Base-by-base conservation (phyloP, 2,113 vertebrate genomes). In the Syngnathoides biaculeatus region DNA sequence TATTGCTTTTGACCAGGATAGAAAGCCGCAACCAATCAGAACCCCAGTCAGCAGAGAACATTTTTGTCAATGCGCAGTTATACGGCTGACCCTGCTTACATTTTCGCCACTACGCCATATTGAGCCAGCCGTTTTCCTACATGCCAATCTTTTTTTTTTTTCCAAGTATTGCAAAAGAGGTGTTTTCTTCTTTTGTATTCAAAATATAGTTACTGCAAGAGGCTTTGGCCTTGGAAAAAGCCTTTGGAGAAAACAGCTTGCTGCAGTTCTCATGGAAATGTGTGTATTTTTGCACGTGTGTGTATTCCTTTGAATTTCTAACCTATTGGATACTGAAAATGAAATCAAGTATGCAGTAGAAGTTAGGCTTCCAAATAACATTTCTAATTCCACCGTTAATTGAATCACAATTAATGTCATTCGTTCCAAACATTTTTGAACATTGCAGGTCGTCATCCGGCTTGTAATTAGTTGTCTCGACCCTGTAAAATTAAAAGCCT, bases 361-460 rank as follows among this genome's bases (percentile, higher is more conserved):
- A 38, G 40, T 52, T 39, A 55, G 55, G 53, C 67, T 69, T n/a
- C 43, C 12, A 12, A 47, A 47, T 22, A 67, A 62, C 39, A 71
- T 79, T 79, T 72, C 78, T 81, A 82, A 82, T 74, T 81, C 64
- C 59, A 26, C 19, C 58, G 59, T 71, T 78, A 65, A 78, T 81
- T 73, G 59, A 78, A 73, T 67, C 30, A 71, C 74, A 79, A 77
- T 68, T 75, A 64, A 74, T 81, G 78, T 47, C 61, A 66, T 59
- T 50, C 64, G 60, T 56, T 67, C 58, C 45, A 67, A 68, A 79
- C 70, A 38, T 67, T 57, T 77, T 80, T 61, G 62, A 67, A 79
- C 73, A 68, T 69, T 75, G 75, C 64, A 58, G 69, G 50, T 75
- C 62, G 50, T 40, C 71, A 75, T 81, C 53, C 24, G 68, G 35